Conservation (phyloP, 2,888 invertebrate species). For the Pristionchus fissidentatus region DNA sequence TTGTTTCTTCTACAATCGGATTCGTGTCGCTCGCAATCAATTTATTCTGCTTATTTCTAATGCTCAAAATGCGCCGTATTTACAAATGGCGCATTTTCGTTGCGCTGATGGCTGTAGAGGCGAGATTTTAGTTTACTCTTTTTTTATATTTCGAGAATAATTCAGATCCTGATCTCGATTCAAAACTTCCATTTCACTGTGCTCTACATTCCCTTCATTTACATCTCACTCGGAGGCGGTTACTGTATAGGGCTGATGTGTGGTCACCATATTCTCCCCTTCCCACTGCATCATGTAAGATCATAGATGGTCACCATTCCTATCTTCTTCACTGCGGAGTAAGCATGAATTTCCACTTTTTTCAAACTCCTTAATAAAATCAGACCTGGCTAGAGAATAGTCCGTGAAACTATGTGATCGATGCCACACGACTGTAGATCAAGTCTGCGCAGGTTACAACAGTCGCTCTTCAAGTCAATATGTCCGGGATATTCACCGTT, state of each 20-base stretch:
- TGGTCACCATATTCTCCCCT: neutral
- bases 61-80: neutral
- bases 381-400: too few relatives aligned
- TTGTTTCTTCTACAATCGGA: neutral
- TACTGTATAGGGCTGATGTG: constrained; percentile 4
- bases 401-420: too few relatives aligned
- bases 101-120: neutral
- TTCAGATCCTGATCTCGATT: neutral
- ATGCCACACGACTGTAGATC: too few relatives aligned
- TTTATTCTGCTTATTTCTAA: neutral
- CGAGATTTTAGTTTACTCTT: neutral
- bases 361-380: too few relatives aligned
- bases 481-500: neutral
- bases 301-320: neutral
- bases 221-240: neutral
- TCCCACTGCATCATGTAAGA: neutral
- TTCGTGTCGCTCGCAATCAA: neutral
- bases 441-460: neutral
- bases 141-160: too few relatives aligned
- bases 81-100: neutral
- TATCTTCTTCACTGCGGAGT: too few relatives aligned
- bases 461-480: neutral
- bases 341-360: too few relatives aligned
- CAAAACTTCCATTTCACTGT: neutral
- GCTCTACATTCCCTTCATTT: neutral